Conservation (phyloP, 2,797 vertebrate genomes). For the Natrix natrix region DNA sequence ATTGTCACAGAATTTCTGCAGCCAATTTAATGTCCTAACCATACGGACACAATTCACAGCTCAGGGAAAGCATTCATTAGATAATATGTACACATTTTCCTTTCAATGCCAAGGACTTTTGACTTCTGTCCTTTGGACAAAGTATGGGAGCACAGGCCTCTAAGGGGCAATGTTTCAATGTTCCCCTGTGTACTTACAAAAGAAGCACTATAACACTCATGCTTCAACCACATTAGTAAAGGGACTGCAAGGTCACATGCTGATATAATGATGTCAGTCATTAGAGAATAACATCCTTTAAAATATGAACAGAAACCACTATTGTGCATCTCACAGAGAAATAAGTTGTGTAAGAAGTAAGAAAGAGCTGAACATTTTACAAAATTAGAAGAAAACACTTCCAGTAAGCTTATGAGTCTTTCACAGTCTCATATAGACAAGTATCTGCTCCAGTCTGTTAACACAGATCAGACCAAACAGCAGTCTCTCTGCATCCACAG, state of each 20-base stretch:
- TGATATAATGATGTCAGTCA: conserved; percentile 53
- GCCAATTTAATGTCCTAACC: conserved; percentile 28
- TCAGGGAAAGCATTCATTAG: conserved; percentile 28
- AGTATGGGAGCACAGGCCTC: conserved; percentile 5
- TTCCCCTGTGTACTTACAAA: conserved; percentile 42
- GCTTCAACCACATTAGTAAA: conserved; percentile 53
- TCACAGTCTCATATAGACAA: not conserved
- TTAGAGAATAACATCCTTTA: conserved; percentile 34
- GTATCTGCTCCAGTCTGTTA: not conserved
- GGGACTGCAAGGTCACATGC: conserved; percentile 48
- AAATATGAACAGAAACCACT: conserved; percentile 13
- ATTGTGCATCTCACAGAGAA: not conserved
- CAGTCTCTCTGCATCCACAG: not conserved
- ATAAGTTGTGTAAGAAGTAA: not conserved
- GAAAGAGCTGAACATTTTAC: conserved; percentile 24
- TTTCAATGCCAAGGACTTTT: conserved; percentile 19
- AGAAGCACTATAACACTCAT: conserved; percentile 34
- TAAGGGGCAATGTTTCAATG: conserved; percentile 43
- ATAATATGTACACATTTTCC: conserved; percentile 43
- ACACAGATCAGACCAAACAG: not conserved
- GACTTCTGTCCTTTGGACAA: conserved; percentile 26
- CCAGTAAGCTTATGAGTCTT: not conserved
- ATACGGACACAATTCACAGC: not conserved
- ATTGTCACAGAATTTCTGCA: conserved; percentile 40
- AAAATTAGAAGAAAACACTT: not conserved